Evolutionary conservation across 2,888 invertebrate genomes (phyloP), one percentile per base, ranked within the genome.

Genomic region (Temnothorax unifasciatus): DNA sequence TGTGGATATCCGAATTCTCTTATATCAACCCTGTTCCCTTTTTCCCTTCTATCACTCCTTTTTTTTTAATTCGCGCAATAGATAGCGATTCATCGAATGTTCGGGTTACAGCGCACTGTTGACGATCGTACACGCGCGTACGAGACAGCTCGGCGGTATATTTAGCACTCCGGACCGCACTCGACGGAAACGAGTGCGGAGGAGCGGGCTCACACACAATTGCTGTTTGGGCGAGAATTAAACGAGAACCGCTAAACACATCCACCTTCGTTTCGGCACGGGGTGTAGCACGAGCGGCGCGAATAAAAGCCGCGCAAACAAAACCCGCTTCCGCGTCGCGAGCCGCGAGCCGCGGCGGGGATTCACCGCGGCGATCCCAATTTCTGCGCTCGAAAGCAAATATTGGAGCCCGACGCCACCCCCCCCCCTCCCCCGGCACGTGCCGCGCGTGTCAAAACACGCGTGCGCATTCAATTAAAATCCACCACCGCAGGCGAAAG

Each of bases 351-450:
- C 66, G 13, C 44, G 47, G 69, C 41, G 66, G 25, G 21, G 15
- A 18, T 11, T 29, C 50, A n/a, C 6, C 38, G 34, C 52, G 54
- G 82, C 69, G 74, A 82, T 84, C 76, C 74, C 87, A 86, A 89
- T 89, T 89, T 85, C 89, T 87, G 83, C 84, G 81, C 66, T 85
- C 76, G 69, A 57, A 38, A 61, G 87, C 82, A 87, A 89, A 89
- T 87, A 89, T 89, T 89, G 89, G 57, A 87, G 82, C 54, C 34
- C 84, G 71, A 79, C 75, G 59, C 83, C 83, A 29, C 29, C 29
- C 29, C 29, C 29, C 2, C 3, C 29, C 29, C 3, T 29, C 29
- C 3, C 0, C 76, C 63, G 88, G 87, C 87, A 82, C 75, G 73
- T 87, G 87, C 83, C 64, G 69, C 64, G 77, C 64, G 84, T 84